phyloP scores from a whole-genome alignment of 2,797 vertebrate species.

The Anniella stebbinsi region DNA sequence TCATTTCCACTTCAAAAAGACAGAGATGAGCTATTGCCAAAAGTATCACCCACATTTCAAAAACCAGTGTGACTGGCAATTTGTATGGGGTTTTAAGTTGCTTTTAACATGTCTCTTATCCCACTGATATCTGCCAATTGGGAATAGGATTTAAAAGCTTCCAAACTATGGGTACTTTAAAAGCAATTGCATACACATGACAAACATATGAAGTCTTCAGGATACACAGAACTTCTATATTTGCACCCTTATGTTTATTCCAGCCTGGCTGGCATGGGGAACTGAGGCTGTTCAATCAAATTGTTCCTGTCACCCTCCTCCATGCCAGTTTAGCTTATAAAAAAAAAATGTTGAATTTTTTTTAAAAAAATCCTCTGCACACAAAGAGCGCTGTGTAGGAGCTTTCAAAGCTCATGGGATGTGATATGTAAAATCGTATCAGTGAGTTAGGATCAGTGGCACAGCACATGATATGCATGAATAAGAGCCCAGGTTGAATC shows the following conservation, averaged over 20 bases:
- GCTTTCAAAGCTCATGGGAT: background rate
- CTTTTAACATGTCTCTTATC: background rate
- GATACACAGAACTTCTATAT: background rate
- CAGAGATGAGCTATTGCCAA: background rate
- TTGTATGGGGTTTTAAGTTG: background rate
- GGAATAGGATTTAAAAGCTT: background rate
- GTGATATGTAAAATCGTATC: background rate
- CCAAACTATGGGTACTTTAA: background rate
- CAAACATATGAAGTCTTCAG: background rate
- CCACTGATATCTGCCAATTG: background rate
- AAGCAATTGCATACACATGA: background rate
- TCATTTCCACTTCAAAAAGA: constrained; percentile 16
- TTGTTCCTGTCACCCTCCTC: background rate
- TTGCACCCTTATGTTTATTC: background rate
- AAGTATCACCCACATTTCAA: background rate
- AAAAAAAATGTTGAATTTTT: background rate
- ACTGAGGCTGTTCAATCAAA: background rate
- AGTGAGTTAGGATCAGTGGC: background rate
- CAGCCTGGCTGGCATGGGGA: background rate
- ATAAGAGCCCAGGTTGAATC: background rate
- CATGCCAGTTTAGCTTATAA: background rate
- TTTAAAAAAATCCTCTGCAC: no score
- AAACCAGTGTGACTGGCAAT: background rate
- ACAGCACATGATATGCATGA: background rate
- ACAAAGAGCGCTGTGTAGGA: no score